Evolutionary conservation across 2,888 invertebrate species (phyloP), one percentile per base, ranked within the genome.

Genomic region (Uropetala carovei): DNA sequence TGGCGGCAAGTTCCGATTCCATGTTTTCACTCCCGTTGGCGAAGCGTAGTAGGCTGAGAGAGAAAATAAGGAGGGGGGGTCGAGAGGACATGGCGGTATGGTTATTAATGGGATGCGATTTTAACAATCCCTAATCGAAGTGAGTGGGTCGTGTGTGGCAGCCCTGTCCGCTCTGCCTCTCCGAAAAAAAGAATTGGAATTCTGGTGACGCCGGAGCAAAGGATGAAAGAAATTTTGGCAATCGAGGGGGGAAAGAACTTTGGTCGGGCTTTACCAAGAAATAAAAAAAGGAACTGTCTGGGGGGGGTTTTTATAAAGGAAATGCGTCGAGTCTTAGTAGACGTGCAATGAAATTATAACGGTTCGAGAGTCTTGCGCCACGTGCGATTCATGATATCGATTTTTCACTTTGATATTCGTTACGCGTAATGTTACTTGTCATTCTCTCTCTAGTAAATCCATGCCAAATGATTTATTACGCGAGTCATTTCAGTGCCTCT

Each of bases 321-420:
- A 75, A 22, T 13, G 75, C 27, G 75, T 22, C 22, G 75, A 75
- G 27, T 27, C 22, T 68, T 68, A 27, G 75, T 5, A 13, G 75
- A 75, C 75, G 75, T 75, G 75, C 27, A 27, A 4, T 75, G 75
- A 75, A 75, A 75, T 75, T 75, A 22, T 75, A 75, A 75, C 27
- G 75, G 75, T 22, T 22, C 75, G 75, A 27, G 75, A 27, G 75
- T 27, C 75, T 75, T 22, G 27, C 75, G 75, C 27, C 11, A 13
- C 27, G 22, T 75, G 22, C 75, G 75, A 75, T 75, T 75, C 75
- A 75, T 13, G 75, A 75, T 27, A 4, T 8, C 75, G 22, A 75
- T 75, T 75, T 75, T 75, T 75, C 75, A 75, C 22, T 75, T 75
- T 75, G 13, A 75, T 8, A 75, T 75, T 75, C 75, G 75, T 75